Base-by-base conservation (phyloP, 2,797 vertebrate genomes). In the Hephaestus fuliginosus region DNA sequence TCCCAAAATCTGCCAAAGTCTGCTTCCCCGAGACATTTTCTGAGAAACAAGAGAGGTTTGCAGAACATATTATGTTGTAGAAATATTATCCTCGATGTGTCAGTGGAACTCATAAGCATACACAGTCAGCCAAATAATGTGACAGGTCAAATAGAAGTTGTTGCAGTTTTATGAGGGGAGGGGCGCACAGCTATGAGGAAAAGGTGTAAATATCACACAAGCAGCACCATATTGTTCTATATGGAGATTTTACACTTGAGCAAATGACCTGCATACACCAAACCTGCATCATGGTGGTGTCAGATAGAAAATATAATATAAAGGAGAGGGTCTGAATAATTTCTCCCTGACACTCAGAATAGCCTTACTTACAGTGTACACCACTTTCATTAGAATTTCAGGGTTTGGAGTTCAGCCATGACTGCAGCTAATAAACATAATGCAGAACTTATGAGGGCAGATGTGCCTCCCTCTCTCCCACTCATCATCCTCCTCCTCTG, bases 1-100 rank as follows among this genome's bases (percentile, higher is more conserved):
- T 86, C 60, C 52, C 48, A 36, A 72, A 78, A 83, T 68, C 68
- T 80, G 74, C 83, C 72, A 82, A 78, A 81, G 55, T 80, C 66
- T 55, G 60, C 64, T 81, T 85, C 67, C 58, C 80, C 51, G 18
- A 68, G 61, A 70, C 39, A 12, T 81, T 83, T 79, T 69, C 43
- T 6, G 8, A 69, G 63, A 63, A 53, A 77, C 36, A 72, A 48
- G 18, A 67, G 63, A 72, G 13, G 53, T 8, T 76, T 79, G 52
- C 48, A 56, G 14, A 86, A 70, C 33, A 68, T 41, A 69, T 73
- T 51, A 65, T 36, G 33, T 61, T 67, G 18, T 62, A 49, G 68
- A 63, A 63, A 51, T 20, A 33, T 17, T 56, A 52, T 55, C 25
- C 43, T 48, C 11, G 5, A 7, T 53, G 28, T 68, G 67, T 64